A percentile compares a stretch with the other conserved stretches of the same genome.
These are phyloP conservation scores for Alosa sapidissima DNA, from an alignment of 2,797 vertebrate genomes.

Conservation along the genomic window DNA sequence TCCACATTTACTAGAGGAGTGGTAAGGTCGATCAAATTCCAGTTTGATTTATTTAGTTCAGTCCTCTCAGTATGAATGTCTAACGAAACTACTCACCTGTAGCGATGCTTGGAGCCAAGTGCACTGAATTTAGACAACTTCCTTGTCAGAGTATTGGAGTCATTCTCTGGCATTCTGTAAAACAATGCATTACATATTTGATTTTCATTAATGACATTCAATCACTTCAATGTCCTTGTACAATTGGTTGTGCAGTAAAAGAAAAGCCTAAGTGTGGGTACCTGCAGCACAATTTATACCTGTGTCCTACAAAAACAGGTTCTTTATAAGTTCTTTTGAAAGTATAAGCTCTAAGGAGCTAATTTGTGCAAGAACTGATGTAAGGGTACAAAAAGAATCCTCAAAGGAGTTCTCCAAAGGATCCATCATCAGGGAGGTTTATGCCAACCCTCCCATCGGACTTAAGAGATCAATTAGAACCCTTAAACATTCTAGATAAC, in stretches of 20 bases:
- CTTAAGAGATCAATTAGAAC: constrained; percentile 9
- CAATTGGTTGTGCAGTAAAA: not conserved
- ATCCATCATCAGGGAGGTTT: not conserved
- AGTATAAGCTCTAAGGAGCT: not conserved
- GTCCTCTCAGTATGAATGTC: not conserved
- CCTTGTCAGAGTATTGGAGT: constrained; percentile 79
- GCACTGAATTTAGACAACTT: constrained; percentile 85
- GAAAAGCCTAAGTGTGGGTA: not conserved
- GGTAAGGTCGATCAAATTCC: not conserved
- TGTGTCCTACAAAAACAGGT: not conserved
- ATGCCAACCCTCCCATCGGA: not conserved
- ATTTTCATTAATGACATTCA: not conserved
- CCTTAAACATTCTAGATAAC: not conserved
- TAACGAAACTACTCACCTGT: constrained; percentile 69
- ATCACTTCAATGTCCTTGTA: not conserved
- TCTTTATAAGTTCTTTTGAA: not conserved
- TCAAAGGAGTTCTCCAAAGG: not conserved
- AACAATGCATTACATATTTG: constrained; percentile 13
- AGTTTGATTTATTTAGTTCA: not conserved
- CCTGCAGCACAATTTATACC: not conserved
- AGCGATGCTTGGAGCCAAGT: constrained; percentile 80
- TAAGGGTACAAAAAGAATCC: constrained; percentile 1
- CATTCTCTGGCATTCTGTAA: constrained; percentile 80
- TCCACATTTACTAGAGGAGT: not conserved
- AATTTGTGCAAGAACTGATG: not conserved